phyloP scores from a whole-genome alignment of 53 echinoderm and acorn worm genomes.

The Antedon mediterranea region DNA sequence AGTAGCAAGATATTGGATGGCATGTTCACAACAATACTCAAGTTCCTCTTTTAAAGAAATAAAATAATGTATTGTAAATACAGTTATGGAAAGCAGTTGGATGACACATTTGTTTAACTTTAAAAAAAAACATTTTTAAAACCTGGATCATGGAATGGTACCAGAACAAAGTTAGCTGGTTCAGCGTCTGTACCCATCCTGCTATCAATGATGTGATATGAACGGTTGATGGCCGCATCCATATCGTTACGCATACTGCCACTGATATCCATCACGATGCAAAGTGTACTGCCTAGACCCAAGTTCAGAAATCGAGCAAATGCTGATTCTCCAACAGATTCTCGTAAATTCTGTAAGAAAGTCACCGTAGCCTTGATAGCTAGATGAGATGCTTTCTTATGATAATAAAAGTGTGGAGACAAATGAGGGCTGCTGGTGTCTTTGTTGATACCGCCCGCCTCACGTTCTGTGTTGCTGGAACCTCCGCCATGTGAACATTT shows the following conservation, averaged over 20 bases:
- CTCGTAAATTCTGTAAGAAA: conserved; percentile 21
- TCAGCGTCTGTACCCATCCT: conserved; percentile 5
- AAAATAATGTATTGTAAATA: no score
- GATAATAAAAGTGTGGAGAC: conserved; percentile 25
- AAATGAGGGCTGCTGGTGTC: conserved; percentile 4
- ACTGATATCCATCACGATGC: conserved; percentile 24
- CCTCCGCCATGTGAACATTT: conserved; percentile 34
- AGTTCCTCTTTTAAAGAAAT: no score
- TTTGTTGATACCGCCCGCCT: conserved; percentile 35
- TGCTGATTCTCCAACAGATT: conserved; percentile 7
- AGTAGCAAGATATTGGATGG: no score
- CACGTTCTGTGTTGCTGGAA: background rate
- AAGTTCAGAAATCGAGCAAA: conserved; percentile 26
- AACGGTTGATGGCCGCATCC: conserved; percentile 13
- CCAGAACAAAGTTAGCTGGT: conserved; percentile 17
- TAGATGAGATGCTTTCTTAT: conserved; percentile 21
- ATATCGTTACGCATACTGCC: conserved; percentile 33
- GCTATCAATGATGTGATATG: conserved; percentile 3
- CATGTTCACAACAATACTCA: no score
- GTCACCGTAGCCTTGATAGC: conserved; percentile 23
- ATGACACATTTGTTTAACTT: no score
- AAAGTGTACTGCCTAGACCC: conserved; percentile 19
- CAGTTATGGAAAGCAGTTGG: no score
- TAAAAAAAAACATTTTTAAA: background rate
- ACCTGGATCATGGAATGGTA: conserved; percentile 33